A percentile compares a stretch with the other conserved stretches of the same genome.
phyloP scores from a whole-genome alignment of 1,140 invertebrate species.

The Papilio xuthus region DNA sequence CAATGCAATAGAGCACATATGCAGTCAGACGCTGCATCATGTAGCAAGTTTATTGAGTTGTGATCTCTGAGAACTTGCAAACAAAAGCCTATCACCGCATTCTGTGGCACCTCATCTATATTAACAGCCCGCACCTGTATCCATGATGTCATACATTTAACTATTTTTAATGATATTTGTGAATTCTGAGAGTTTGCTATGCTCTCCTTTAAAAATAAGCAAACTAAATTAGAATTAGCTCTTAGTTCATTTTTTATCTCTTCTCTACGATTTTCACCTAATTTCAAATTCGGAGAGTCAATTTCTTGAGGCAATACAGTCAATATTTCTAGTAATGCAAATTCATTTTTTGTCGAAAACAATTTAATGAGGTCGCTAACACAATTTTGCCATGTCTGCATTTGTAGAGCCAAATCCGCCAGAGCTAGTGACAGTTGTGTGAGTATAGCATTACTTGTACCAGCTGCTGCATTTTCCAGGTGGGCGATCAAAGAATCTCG shows the following conservation, averaged over 20 bases:
- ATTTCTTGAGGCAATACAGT: slow-evolving; percentile 98
- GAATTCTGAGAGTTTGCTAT: slow-evolving; percentile 82
- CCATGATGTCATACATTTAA: slow-evolving; percentile 92
- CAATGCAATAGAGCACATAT: slow-evolving; percentile 92
- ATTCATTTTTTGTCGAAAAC: slow-evolving; percentile 85
- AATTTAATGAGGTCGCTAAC: slow-evolving; percentile 91
- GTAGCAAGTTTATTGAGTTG: slow-evolving; percentile 86
- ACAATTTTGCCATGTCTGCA: slow-evolving; percentile 95
- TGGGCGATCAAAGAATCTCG: slow-evolving; percentile 96
- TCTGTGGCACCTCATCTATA: slow-evolving; percentile 85
- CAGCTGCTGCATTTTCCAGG: slow-evolving; percentile 90
- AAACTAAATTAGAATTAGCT: slow-evolving; percentile 84
- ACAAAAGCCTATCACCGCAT: slow-evolving; percentile 85
- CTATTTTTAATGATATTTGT: slow-evolving; percentile 82
- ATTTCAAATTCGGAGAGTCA: slow-evolving; percentile 89
- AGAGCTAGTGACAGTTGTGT: slow-evolving; percentile 96
- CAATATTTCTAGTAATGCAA: slow-evolving; percentile 94
- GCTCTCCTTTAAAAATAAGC: slow-evolving; percentile 90
- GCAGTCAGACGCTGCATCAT: slow-evolving; percentile 95
- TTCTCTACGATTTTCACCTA: slow-evolving; percentile 94
- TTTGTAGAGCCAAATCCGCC: slow-evolving; percentile 96
- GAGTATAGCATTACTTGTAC: slow-evolving; percentile 92
- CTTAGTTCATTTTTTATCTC: slow-evolving; percentile 91
- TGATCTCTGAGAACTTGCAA: slow-evolving; percentile 86
- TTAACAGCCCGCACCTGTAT: slow-evolving; percentile 87